phyloP scores from a whole-genome alignment of 2,113 vertebrate genomes.

The Corvus hawaiiensis region DNA sequence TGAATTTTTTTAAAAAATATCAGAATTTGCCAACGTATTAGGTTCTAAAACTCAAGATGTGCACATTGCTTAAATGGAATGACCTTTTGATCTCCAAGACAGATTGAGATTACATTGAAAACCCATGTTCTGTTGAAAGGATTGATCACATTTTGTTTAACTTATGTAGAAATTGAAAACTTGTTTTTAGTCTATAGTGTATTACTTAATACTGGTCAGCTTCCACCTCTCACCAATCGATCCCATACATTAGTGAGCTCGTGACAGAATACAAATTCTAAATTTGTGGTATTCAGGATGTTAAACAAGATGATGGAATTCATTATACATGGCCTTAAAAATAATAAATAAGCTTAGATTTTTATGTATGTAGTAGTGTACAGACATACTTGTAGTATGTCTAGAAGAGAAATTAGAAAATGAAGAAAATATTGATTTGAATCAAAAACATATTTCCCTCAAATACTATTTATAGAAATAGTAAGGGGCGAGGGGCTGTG shows the following conservation, averaged over 20 bases:
- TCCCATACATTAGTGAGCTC: neutral
- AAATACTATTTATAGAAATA: neutral
- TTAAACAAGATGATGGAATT: neutral
- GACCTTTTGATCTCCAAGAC: neutral
- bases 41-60: neutral
- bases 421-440: neutral
- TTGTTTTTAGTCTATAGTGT: neutral
- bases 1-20: neutral
- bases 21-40: neutral
- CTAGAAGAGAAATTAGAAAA: neutral
- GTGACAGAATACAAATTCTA: neutral
- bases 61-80: neutral
- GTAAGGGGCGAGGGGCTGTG: rapidly evolving
- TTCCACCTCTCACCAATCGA: neutral
- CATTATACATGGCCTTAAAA: neutral
- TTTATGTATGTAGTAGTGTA: neutral
- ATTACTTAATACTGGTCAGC: neutral
- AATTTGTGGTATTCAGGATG: neutral
- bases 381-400: neutral
- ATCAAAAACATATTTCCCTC: neutral
- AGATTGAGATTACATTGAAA: neutral
- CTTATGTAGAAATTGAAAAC: neutral
- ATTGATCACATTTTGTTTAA: neutral
- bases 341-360: neutral
- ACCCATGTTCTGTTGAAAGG: neutral